These are phyloP conservation scores for Sciaenops ocellatus DNA, from an alignment of 2,797 vertebrate genomes.

Conservation along the genomic window DNA sequence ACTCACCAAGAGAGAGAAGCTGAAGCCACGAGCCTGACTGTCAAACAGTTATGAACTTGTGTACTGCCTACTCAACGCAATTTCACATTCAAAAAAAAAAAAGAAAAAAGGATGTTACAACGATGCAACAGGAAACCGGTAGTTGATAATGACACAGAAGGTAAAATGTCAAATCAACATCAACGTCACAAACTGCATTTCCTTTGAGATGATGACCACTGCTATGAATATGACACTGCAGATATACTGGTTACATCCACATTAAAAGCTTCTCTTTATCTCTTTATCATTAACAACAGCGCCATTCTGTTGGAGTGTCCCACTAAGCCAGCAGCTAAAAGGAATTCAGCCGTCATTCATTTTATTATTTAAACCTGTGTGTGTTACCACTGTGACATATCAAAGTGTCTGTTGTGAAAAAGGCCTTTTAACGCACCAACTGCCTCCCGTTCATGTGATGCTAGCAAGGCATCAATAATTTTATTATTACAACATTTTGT, in stretches of 20 bases:
- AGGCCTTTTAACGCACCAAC: not conserved
- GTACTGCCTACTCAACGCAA: not conserved
- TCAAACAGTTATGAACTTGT: not conserved
- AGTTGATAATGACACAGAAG: not conserved
- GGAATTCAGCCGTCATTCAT: not conserved
- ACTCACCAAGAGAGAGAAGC: slow-evolving; percentile 57
- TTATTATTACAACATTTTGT: not conserved
- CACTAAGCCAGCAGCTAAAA: not conserved
- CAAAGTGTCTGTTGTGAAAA: not conserved
- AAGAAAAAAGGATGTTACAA: slow-evolving; percentile 27
- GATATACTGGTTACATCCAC: not conserved
- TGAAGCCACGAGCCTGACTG: slow-evolving; percentile 13
- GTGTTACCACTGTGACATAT: not conserved
- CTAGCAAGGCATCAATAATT: not conserved
- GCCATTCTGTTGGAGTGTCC: not conserved
- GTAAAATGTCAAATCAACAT: not conserved
- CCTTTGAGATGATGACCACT: not conserved
- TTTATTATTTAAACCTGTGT: no score
- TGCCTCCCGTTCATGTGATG: not conserved
- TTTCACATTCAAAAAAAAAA: slow-evolving; percentile 8
- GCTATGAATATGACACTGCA: not conserved
- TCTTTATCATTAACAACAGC: no score
- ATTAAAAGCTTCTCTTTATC: not conserved
- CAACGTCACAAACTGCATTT: not conserved
- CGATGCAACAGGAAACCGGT: slow-evolving; percentile 59